Conservation (phyloP, 1,140 invertebrate species). For the Augochlora pura region DNA sequence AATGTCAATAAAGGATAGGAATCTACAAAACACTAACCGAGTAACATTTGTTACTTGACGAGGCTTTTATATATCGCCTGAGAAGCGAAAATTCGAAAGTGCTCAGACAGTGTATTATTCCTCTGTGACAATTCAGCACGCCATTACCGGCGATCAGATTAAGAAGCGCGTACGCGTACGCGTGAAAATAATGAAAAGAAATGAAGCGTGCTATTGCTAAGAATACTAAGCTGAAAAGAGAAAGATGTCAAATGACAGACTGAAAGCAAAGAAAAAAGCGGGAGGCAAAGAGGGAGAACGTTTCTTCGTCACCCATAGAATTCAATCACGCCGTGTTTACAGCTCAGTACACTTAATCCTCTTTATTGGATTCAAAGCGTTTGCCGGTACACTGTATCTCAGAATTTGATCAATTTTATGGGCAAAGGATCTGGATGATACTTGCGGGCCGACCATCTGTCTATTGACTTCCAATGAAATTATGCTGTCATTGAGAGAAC, state of each 20-base stretch:
- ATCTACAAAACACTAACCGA: too few relatives aligned
- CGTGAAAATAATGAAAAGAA: too few relatives aligned
- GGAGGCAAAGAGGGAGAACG: slow-evolving; percentile 15
- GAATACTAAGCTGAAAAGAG: slow-evolving; percentile 13
- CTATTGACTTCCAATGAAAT: slow-evolving; percentile 49
- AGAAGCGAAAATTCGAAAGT: too few relatives aligned
- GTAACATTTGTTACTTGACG: too few relatives aligned
- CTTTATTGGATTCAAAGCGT: slow-evolving; percentile 73
- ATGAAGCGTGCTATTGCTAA: background rate
- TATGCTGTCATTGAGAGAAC: slow-evolving; percentile 37
- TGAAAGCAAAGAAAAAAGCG: slow-evolving; percentile 14
- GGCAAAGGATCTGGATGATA: slow-evolving; percentile 65
- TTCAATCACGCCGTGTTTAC: slow-evolving; percentile 76
- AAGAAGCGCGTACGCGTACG: too few relatives aligned
- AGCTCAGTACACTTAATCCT: slow-evolving; percentile 73
- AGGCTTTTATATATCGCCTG: too few relatives aligned
- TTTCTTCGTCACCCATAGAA: slow-evolving; percentile 65
- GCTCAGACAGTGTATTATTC: too few relatives aligned
- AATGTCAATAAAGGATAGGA: too few relatives aligned
- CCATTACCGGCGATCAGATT: too few relatives aligned
- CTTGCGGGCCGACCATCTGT: slow-evolving; percentile 60
- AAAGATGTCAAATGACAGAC: slow-evolving; percentile 19
- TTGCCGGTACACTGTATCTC: slow-evolving; percentile 60
- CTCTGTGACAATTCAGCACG: too few relatives aligned
- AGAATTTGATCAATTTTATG: slow-evolving; percentile 70